Evolutionary conservation across 2,888 invertebrate species (phyloP).

Genomic region (Pollenia griseotomentosa): DNA sequence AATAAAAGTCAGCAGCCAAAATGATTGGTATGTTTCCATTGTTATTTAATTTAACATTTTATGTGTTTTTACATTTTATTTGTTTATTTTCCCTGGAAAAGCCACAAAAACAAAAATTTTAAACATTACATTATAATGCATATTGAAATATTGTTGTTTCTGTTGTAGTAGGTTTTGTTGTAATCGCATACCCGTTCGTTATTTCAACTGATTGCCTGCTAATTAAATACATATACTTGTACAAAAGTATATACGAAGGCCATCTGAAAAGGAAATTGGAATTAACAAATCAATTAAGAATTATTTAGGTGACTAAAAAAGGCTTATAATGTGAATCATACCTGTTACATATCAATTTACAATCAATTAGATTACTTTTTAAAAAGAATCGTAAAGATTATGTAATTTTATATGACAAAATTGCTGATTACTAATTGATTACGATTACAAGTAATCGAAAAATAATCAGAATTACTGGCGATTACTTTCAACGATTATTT

Average conservation of each 20-base stretch:
- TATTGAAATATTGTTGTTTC: constrained; percentile 16
- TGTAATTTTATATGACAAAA: too few species aligned
- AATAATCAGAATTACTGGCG: too few species aligned
- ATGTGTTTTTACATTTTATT: neutral
- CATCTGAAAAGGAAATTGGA: neutral
- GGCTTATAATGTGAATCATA: too few species aligned
- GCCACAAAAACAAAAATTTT: constrained; percentile 32
- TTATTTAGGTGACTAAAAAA: neutral
- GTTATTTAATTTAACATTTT: constrained; percentile 12
- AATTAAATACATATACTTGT: constrained; percentile 62
- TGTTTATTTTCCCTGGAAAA: constrained; percentile 24
- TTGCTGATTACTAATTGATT: too few species aligned
- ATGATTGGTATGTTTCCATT: constrained; percentile 32
- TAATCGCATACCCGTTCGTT: constrained; percentile 51
- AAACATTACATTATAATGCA: constrained; percentile 37
- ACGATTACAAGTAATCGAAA: too few species aligned
- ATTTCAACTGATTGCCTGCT: constrained; percentile 67
- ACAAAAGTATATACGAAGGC: constrained; percentile 17
- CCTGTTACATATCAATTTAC: too few species aligned
- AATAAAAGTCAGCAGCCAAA: constrained; percentile 29
- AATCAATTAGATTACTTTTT: too few species aligned
- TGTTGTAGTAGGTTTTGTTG: constrained; percentile 48
- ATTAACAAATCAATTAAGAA: neutral
- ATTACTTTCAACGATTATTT: too few species aligned
- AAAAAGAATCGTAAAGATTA: too few species aligned